phyloP scores from a whole-genome alignment of 1,140 invertebrate species.

The Zaprionus capensis region DNA sequence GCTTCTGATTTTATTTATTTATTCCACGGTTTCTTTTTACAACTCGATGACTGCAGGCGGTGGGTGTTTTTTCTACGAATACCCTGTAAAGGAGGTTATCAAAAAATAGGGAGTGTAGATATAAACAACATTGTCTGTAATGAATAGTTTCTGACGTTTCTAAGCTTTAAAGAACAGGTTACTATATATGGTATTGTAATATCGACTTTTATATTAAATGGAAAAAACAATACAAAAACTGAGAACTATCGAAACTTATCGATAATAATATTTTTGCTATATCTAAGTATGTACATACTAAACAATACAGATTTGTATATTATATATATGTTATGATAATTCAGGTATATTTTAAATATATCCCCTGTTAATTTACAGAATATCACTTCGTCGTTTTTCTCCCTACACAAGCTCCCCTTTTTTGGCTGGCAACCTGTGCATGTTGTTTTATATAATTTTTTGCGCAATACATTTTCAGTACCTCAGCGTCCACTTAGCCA shows the following conservation, averaged over 20 bases:
- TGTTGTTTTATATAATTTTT: constrained; percentile 68
- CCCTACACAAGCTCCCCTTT: not conserved
- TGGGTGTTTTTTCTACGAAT: not conserved
- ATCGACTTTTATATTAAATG: too few species aligned
- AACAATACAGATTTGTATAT: too few species aligned
- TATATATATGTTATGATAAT: not conserved
- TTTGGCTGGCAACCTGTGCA: constrained; percentile 58
- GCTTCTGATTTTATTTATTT: constrained; percentile 77
- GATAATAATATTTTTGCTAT: too few species aligned
- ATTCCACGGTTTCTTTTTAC: constrained; percentile 51
- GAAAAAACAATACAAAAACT: too few species aligned
- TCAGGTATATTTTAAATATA: too few species aligned
- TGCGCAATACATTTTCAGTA: constrained; percentile 38
- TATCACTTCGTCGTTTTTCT: not conserved
- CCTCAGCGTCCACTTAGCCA: constrained; percentile 23
- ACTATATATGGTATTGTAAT: too few species aligned
- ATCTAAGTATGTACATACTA: too few species aligned
- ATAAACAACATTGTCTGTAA: too few species aligned
- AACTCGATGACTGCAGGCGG: constrained; percentile 30
- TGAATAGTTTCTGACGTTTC: too few species aligned
- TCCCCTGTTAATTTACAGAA: not conserved
- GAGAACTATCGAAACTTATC: too few species aligned
- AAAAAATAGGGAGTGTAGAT: too few species aligned
- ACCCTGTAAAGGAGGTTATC: not conserved
- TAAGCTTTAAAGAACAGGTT: too few species aligned